phyloP scores from a whole-genome alignment of 2,797 vertebrate genomes.

The Notolepis coatsorum region DNA sequence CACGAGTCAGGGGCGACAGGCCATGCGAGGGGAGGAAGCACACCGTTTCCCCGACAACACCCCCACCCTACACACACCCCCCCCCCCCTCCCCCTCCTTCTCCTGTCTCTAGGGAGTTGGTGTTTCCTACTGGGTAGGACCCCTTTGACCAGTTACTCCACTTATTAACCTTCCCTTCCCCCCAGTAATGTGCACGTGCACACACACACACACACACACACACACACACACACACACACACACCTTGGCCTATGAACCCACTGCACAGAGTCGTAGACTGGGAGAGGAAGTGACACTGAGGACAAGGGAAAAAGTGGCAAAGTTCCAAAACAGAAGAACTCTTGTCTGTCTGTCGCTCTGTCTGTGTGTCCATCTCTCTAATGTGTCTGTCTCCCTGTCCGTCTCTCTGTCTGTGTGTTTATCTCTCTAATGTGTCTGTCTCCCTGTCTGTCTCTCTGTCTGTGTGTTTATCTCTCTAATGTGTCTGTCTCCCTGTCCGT shows the following conservation, averaged over 20 bases:
- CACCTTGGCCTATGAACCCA: not conserved
- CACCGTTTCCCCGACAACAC: constrained; percentile 21
- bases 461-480: too few relatives aligned
- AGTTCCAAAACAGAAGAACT: constrained; percentile 11
- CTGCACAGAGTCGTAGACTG: not conserved
- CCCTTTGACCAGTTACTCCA: constrained; percentile 11
- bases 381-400: too few relatives aligned
- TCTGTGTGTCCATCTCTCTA: too few relatives aligned
- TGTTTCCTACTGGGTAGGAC: constrained; percentile 38
- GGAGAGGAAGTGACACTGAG: not conserved
- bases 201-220: constrained; percentile 11
- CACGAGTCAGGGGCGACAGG: constrained; percentile 51
- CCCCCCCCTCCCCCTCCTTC: constrained; percentile 8
- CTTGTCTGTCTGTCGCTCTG: too few relatives aligned
- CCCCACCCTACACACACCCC: not conserved
- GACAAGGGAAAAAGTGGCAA: constrained; percentile 12
- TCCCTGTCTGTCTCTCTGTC: too few relatives aligned
- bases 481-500: too few relatives aligned
- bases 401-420: too few relatives aligned
- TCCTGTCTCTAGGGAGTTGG: constrained; percentile 17
- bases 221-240: constrained; percentile 6
- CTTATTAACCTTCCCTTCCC: constrained; percentile 22
- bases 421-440: too few relatives aligned
- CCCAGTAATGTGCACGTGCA: not conserved
- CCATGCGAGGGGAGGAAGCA: constrained; percentile 34